These are phyloP conservation scores for Omphaloscelis lunosa DNA, from an alignment of 2,888 invertebrate species.

Conservation along the genomic window DNA sequence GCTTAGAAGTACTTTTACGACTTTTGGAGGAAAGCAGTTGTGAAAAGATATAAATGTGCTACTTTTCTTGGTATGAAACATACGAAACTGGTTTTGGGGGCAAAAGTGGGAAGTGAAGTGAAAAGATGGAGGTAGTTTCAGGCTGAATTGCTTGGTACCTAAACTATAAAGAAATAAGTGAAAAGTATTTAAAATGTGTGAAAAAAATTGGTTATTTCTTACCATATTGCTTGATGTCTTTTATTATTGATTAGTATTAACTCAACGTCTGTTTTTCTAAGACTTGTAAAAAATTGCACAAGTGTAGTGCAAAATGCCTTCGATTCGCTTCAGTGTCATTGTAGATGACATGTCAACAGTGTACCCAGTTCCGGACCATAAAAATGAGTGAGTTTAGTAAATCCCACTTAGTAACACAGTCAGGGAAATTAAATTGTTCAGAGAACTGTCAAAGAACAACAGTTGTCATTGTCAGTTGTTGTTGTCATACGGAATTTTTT, in stretches of 20 bases:
- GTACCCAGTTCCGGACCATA: background rate
- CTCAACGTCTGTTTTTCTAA: background rate
- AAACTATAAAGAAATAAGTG: background rate
- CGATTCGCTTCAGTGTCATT: constrained; percentile 39
- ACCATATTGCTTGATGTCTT: background rate
- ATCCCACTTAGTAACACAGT: background rate
- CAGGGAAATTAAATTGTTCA: background rate
- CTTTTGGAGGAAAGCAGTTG: background rate
- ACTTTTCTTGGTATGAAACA: too few species aligned
- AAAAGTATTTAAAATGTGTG: background rate
- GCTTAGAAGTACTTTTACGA: background rate
- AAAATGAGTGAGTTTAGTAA: constrained; percentile 28
- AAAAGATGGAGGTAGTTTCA: too few species aligned
- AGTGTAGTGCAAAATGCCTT: constrained; percentile 30
- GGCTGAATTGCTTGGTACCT: background rate
- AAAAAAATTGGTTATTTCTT: background rate
- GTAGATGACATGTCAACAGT: constrained; percentile 44
- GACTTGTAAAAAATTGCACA: background rate
- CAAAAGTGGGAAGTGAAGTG: background rate
- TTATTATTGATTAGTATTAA: background rate
- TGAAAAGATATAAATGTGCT: background rate
- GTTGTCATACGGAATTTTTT: too few species aligned
- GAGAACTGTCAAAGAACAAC: background rate
- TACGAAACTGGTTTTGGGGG: too few species aligned
- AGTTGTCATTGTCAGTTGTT: background rate